Evolutionary conservation across 2,113 vertebrate species (phyloP).

Genomic region (Verasper variegatus): DNA sequence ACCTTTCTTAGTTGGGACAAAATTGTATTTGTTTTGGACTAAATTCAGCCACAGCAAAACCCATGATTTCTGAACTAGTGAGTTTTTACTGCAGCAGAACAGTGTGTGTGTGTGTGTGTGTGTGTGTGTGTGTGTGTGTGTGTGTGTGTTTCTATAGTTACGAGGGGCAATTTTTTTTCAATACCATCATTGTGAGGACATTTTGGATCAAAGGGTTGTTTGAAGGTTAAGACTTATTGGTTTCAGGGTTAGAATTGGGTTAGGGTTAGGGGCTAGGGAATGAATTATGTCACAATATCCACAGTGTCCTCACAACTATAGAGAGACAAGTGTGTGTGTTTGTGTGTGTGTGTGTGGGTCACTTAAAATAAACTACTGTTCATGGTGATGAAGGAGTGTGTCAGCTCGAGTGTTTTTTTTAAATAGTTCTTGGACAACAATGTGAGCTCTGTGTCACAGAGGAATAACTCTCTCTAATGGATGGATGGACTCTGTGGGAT

Average conservation of each 20-base stretch:
- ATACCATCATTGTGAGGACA: too few species aligned
- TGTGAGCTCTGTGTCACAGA: background rate
- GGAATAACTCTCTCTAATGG: background rate
- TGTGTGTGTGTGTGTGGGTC: background rate
- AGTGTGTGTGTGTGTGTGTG: too few species aligned
- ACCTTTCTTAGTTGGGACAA: too few species aligned
- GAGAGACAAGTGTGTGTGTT: background rate
- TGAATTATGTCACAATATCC: too few species aligned
- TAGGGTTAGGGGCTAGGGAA: too few species aligned
- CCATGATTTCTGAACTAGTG: background rate
- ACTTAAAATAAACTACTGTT: background rate
- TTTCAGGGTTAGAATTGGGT: too few species aligned
- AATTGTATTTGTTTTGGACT: background rate
- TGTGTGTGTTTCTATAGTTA: background rate
- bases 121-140: background rate
- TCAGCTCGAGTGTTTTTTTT: background rate
- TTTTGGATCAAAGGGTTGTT: too few species aligned
- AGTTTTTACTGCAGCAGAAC: too few species aligned
- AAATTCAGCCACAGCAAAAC: background rate
- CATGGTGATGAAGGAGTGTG: background rate
- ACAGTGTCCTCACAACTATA: too few species aligned
- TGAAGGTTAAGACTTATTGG: too few species aligned
- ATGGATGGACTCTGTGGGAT: background rate
- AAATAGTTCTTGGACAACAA: background rate
- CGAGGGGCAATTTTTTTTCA: too few species aligned